Evolutionary conservation across 2,113 vertebrate genomes (phyloP), one percentile per base, ranked within the genome.

Genomic region (Pseudonaja textilis): DNA sequence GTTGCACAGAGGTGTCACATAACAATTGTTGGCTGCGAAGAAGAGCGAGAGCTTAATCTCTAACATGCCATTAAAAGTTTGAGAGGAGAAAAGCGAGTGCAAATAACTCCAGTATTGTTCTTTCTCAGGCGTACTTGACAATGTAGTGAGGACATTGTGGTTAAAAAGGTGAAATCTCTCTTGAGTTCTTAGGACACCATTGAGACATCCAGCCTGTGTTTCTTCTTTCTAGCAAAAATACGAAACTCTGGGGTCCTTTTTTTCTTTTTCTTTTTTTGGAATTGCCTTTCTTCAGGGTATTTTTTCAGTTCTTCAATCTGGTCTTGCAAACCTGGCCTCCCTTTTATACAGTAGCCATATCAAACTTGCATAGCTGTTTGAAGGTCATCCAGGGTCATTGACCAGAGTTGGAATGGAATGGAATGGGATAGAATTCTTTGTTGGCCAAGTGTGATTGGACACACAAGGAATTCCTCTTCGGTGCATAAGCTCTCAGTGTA

Each of bases 21-120:
- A 95, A 92, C 11, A 9, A 92, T 92, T 95, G 69, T 96, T 95
- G 95, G 91, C 93, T 96, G 93, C 94, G 91, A 96, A 93, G 89
- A 95, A 93, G 90, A 95, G 88, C 81, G 74, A 94, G 93, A 92
- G 64, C 93, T 96, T 96, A 96, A 95, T 92, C 94, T 95, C 91
- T 91, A 94, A 94, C 0, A 0, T 92, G 61, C 89, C 93, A 96
- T 96, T 96, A 94, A 96, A 94, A 29, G 12, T 85, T 94, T 89
- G 54, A 91, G 23, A 85, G 61, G 85, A 94, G 93, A 54, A 0
- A 94, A 57, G 92, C 91, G 94, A 47, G 29, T 91, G 93, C 89
- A 91, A 95, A 91, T 45, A 89, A 16, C 85, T 94, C 89, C 81
- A 50, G 89, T 55, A 93, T 85, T 93, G 1, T 92, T 93, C 88